Evolutionary conservation across 2,888 invertebrate genomes (phyloP).

Genomic region (Achlya flavicornis): DNA sequence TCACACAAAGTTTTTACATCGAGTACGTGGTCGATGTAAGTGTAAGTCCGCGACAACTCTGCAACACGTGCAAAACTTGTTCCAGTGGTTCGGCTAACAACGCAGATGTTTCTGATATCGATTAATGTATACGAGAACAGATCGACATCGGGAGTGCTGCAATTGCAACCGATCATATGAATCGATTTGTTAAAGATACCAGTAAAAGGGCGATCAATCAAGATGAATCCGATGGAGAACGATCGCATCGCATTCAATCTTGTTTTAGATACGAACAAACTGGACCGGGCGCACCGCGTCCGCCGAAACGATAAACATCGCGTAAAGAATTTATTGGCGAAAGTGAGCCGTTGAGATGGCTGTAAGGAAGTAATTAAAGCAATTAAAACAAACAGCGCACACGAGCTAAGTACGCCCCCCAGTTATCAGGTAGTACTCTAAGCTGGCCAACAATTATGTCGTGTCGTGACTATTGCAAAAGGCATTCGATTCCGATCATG

Average conservation of each 20-base stretch:
- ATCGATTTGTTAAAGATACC: conserved; percentile 64
- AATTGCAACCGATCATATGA: conserved; percentile 56
- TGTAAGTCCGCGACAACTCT: conserved; percentile 29
- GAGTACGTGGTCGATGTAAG: conserved; percentile 25
- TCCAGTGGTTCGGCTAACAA: conserved; percentile 45
- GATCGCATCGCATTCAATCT: conserved; percentile 49
- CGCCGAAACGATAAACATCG: conserved; percentile 37
- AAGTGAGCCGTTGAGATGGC: conserved; percentile 17
- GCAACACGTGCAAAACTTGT: conserved; percentile 46
- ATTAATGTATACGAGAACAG: conserved; percentile 49
- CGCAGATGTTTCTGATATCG: conserved; percentile 43
- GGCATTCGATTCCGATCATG: conserved; percentile 60
- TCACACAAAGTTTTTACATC: conserved; percentile 35
- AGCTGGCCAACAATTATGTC: conserved; percentile 37
- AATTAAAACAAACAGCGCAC: conserved; percentile 38
- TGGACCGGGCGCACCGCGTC: conserved; percentile 34
- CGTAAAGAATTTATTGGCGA: conserved; percentile 21
- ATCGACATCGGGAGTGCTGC: conserved; percentile 49
- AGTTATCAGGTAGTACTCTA: conserved; percentile 39
- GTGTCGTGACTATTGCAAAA: conserved; percentile 72
- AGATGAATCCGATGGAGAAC: conserved; percentile 53
- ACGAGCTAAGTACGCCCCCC: conserved; percentile 36
- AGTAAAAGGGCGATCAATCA: conserved; percentile 65
- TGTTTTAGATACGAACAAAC: conserved; percentile 52
- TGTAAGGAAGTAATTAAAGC: conserved; percentile 20